A percentile compares a stretch with the other conserved stretches of the same genome.
phyloP scores from a whole-genome alignment of 2,113 vertebrate genomes.

The Merops nubicus region DNA sequence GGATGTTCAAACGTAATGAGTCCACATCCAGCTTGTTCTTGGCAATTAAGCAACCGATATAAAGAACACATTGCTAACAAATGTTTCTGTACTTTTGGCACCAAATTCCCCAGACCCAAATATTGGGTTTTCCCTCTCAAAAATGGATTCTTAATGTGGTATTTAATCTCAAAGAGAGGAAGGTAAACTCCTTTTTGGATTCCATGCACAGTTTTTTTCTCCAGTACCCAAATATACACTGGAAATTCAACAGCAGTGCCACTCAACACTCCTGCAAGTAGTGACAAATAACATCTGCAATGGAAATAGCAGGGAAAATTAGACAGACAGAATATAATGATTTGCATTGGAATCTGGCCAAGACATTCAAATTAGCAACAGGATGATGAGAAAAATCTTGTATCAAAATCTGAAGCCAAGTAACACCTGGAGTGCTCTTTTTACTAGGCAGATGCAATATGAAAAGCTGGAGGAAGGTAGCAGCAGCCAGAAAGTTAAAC shows the following conservation, averaged over 20 bases:
- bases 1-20: not conserved
- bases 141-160: not conserved
- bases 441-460: not conserved
- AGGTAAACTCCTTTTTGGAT: not conserved
- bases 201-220: not conserved
- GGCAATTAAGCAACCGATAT: not conserved
- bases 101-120: not conserved
- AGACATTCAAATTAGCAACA: conserved; percentile 9
- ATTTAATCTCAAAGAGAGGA: not conserved
- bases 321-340: not conserved
- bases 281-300: conserved; percentile 31
- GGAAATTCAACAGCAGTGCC: not conserved
- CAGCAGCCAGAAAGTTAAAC: not conserved
- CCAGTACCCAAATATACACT: not conserved
- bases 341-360: conserved; percentile 6
- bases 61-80: not conserved
- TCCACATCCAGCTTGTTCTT: not conserved
- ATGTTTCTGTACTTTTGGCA: not conserved
- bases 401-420: not conserved
- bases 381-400: not conserved
- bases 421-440: not conserved
- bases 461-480: not conserved
- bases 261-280: not conserved
- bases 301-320: not conserved
- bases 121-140: accelerated